These are phyloP conservation scores for Mungos mungo DNA, from an alignment of 2,113 vertebrate species.

Conservation along the genomic window DNA sequence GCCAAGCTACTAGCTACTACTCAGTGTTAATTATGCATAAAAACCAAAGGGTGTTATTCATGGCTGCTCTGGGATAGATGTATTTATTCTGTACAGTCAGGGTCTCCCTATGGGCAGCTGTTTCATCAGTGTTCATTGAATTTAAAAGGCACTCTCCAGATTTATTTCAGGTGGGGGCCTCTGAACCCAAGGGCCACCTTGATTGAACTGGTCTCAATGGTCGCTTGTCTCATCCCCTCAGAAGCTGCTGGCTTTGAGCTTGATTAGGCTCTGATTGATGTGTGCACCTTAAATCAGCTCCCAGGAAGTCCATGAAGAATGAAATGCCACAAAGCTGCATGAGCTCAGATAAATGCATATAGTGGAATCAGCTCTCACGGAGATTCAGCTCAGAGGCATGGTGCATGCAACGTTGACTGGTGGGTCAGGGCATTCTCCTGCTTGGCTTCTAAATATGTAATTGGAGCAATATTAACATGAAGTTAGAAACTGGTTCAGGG, in stretches of 20 bases:
- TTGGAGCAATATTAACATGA: background rate
- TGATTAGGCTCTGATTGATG: conserved; percentile 75
- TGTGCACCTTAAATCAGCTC: conserved; percentile 63
- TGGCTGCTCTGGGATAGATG: conserved; percentile 72
- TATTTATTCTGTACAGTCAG: conserved; percentile 61
- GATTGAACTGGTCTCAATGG: conserved; percentile 68
- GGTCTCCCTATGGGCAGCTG: conserved; percentile 44
- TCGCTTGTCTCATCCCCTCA: conserved; percentile 7
- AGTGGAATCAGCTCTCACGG: background rate
- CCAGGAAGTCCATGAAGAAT: conserved; percentile 55
- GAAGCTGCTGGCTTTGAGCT: conserved; percentile 51
- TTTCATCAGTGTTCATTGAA: conserved; percentile 56
- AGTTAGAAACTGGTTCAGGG: background rate
- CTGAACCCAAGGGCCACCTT: conserved; percentile 56
- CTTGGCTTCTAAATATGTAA: background rate
- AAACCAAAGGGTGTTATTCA: conserved; percentile 80
- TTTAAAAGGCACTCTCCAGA: conserved; percentile 49
- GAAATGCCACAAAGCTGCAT: conserved; percentile 58
- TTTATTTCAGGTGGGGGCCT: conserved; percentile 64
- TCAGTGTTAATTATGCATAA: conserved; percentile 83
- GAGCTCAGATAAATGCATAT: conserved; percentile 38
- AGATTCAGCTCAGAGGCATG: background rate
- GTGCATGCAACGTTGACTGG: background rate
- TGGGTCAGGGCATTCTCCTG: background rate
- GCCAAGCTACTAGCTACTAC: conserved; percentile 64